These are phyloP conservation scores for Serripes groenlandicus DNA, from an alignment of 2,888 invertebrate species.

Conservation along the genomic window DNA sequence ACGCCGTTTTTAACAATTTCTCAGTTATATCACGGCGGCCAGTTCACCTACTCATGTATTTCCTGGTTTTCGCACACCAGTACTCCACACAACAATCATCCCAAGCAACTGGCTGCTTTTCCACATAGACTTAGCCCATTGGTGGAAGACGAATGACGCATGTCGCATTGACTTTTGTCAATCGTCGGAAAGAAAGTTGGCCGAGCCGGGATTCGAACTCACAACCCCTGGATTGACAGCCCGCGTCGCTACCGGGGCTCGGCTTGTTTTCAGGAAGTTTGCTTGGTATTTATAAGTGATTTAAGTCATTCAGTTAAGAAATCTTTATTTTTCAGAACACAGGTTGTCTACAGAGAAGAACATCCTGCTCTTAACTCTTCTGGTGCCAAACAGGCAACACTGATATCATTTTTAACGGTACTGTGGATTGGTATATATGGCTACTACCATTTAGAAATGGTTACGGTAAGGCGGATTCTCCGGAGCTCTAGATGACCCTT, in stretches of 20 bases:
- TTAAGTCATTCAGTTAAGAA: not conserved
- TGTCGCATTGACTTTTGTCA: not conserved
- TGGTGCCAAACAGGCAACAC: not conserved
- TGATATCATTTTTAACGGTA: conserved; percentile 7
- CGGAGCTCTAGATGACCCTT: not conserved
- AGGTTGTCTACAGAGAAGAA: conserved; percentile 11
- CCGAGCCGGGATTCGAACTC: too few relatives aligned
- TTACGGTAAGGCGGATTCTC: conserved; percentile 24
- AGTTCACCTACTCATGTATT: too few relatives aligned
- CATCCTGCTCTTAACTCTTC: not conserved
- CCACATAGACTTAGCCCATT: too few relatives aligned
- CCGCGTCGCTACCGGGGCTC: not conserved
- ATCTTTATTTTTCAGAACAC: not conserved
- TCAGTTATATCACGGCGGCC: too few relatives aligned
- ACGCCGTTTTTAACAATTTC: too few relatives aligned
- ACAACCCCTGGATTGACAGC: not conserved
- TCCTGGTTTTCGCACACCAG: too few relatives aligned
- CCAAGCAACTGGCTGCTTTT: too few relatives aligned
- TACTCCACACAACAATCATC: too few relatives aligned
- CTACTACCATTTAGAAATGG: conserved; percentile 28
- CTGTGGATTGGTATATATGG: conserved; percentile 18
- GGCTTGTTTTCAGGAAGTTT: not conserved
- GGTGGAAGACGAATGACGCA: too few relatives aligned
- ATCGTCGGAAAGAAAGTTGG: too few relatives aligned
- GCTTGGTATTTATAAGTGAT: not conserved